phyloP scores from a whole-genome alignment of 1,140 invertebrate species.

The Holcopasites calliopsidis region DNA sequence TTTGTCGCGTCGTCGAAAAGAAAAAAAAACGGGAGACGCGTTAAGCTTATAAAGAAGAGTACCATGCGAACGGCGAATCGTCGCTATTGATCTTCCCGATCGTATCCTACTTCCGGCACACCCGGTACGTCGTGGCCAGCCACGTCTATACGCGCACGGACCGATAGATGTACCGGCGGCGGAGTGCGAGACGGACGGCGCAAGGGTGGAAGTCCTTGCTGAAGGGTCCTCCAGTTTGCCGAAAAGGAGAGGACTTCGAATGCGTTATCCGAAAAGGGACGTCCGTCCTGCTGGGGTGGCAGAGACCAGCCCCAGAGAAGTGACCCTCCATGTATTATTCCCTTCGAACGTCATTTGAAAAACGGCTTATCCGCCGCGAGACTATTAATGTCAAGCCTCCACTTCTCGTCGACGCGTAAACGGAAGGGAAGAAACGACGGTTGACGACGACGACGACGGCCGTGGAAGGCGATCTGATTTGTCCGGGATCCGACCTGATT shows the following conservation, averaged over 20 bases:
- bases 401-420: conserved; percentile 57
- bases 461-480: conserved; percentile 41
- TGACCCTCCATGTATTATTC: conserved; percentile 69
- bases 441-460: conserved; percentile 25
- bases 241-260: conserved; percentile 66
- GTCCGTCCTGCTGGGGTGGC: conserved; percentile 38
- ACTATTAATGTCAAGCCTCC: conserved; percentile 64
- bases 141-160: conserved; percentile 1
- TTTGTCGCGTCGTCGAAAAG: no score
- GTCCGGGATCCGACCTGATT: conserved; percentile 47
- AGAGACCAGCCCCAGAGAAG: conserved; percentile 53
- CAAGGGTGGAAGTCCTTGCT: conserved; percentile 48
- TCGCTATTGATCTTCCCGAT: background rate
- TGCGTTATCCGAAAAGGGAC: conserved; percentile 59
- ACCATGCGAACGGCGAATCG: background rate
- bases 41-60: background rate
- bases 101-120: conserved; percentile 12
- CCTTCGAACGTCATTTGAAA: conserved; percentile 66
- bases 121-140: background rate
- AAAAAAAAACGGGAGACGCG: background rate
- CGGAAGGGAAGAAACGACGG: conserved; percentile 42
- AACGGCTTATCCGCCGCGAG: conserved; percentile 64
- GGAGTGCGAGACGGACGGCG: conserved; percentile 42
- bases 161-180: conserved; percentile 20
- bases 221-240: conserved; percentile 55